A percentile compares a stretch with the other conserved stretches of the same genome.
These are phyloP conservation scores for Dolichotis patagonum DNA, from an alignment of 2,113 vertebrate species.

Conservation along the genomic window DNA sequence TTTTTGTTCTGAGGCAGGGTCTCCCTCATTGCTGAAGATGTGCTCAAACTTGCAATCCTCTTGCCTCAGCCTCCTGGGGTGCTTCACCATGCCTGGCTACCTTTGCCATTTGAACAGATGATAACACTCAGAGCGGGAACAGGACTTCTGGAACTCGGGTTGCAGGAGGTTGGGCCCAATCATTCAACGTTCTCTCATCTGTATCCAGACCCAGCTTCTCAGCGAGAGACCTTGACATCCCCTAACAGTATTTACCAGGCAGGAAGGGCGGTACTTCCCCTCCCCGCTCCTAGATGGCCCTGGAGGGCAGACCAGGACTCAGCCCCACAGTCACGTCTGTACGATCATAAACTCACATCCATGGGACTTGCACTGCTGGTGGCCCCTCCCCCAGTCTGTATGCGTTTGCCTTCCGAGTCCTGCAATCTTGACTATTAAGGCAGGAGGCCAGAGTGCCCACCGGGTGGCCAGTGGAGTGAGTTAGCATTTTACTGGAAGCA, in stretches of 20 bases:
- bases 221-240: not conserved
- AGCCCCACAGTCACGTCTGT: not conserved
- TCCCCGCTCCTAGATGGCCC: slow-evolving; percentile 10
- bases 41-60: not conserved
- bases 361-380: not conserved
- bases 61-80: not conserved
- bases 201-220: not conserved
- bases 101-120: not conserved
- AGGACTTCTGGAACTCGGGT: not conserved
- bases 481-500: slow-evolving; percentile 61
- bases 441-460: slow-evolving; percentile 1
- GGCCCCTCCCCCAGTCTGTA: not conserved
- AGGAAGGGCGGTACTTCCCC: not conserved
- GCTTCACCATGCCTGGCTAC: not conserved
- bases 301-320: not conserved
- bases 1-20: not conserved
- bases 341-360: not conserved
- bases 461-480: slow-evolving; percentile 33
- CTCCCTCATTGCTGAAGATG: not conserved
- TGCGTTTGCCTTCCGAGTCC: slow-evolving; percentile 12
- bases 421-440: slow-evolving; percentile 55
- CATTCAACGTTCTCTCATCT: not conserved
- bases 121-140: not conserved
- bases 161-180: not conserved
- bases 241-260: not conserved